Percentiles rank a stretch among this genome's conserved stretches.
phyloP scores from a whole-genome alignment of 2,888 invertebrate species.

The Beris chalybata region DNA sequence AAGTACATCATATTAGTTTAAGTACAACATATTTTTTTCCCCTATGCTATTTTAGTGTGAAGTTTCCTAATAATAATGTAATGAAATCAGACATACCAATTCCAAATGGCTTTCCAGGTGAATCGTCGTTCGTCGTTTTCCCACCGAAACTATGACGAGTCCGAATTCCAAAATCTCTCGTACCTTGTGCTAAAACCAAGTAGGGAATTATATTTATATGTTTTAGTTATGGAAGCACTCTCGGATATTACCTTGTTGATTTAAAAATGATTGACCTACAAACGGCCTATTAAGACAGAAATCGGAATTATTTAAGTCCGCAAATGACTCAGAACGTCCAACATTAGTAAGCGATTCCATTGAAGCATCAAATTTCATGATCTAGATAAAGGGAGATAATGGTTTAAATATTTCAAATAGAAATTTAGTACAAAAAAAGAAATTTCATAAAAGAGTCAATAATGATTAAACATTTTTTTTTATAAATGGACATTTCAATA shows the following conservation, averaged over 20 bases:
- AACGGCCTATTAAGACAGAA: conserved; percentile 41
- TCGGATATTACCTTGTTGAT: conserved; percentile 48
- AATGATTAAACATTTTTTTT: too few relatives aligned
- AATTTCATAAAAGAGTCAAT: neutral
- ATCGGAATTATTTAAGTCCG: conserved; percentile 74
- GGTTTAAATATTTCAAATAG: neutral
- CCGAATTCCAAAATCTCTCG: conserved; percentile 48
- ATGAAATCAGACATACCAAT: conserved; percentile 66
- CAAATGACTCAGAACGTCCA: conserved; percentile 81
- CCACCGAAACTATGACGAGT: conserved; percentile 64
- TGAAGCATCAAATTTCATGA: conserved; percentile 79
- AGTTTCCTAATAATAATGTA: conserved; percentile 12
- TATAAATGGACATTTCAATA: too few relatives aligned
- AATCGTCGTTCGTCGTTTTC: conserved; percentile 60
- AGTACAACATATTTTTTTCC: too few relatives aligned
- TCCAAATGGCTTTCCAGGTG: conserved; percentile 75
- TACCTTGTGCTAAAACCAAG: conserved; percentile 44
- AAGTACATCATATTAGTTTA: too few relatives aligned
- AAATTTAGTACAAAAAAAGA: neutral
- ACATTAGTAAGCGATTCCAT: conserved; percentile 75
- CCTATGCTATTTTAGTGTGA: neutral
- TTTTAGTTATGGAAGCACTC: neutral
- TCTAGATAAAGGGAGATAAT: conserved; percentile 56
- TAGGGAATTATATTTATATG: neutral
- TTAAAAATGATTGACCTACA: conserved; percentile 43